phyloP scores from a whole-genome alignment of 2,113 vertebrate species.

The Hypanus sabinus region DNA sequence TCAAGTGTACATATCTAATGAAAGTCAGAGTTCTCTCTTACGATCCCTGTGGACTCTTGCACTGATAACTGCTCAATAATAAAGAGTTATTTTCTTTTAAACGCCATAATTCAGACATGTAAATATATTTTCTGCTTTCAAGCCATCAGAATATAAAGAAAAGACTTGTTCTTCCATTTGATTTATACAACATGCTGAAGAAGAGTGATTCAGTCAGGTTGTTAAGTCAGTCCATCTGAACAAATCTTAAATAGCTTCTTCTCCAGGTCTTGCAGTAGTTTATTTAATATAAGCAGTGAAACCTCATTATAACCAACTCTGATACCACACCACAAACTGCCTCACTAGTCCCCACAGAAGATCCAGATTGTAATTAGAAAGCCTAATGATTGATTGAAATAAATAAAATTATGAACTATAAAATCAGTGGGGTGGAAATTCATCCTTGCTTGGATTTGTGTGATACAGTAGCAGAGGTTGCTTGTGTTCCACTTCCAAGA shows the following conservation, averaged over 20 bases:
- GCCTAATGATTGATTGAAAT: neutral
- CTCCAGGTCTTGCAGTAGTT: neutral
- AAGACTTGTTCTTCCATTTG: neutral
- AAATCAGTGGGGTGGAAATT: too few species aligned
- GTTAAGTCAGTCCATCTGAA: neutral
- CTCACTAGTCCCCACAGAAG: neutral
- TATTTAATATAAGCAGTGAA: neutral
- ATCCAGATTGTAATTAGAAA: neutral
- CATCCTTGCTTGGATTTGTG: too few species aligned
- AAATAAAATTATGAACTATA: neutral
- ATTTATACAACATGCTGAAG: neutral
- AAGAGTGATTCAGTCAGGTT: neutral
- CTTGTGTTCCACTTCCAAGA: too few species aligned
- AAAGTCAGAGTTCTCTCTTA: constrained; percentile 9
- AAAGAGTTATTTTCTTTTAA: constrained; percentile 35
- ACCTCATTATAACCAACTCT: neutral
- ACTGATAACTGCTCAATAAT: constrained; percentile 24
- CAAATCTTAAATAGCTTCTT: neutral
- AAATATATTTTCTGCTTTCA: constrained; percentile 29
- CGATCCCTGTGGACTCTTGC: neutral
- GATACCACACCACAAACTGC: neutral
- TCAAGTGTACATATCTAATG: neutral
- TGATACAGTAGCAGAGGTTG: too few species aligned
- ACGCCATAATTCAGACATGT: constrained; percentile 4
- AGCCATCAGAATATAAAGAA: constrained; percentile 29